phyloP scores from a whole-genome alignment of 1,140 invertebrate species.

The Drosophila suzukii region DNA sequence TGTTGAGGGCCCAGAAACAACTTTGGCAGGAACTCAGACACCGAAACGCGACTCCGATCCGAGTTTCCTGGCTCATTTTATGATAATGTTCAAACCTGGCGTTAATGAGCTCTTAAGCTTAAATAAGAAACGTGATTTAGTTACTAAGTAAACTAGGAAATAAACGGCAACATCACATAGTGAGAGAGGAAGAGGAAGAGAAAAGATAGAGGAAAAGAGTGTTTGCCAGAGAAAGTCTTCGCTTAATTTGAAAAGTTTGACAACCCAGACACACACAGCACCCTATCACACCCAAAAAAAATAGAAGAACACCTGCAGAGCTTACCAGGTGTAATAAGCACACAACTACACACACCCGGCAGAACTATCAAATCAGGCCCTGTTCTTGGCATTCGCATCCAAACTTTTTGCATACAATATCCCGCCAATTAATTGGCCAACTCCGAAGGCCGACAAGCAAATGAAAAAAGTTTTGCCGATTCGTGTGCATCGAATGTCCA shows the following conservation, averaged over 20 bases:
- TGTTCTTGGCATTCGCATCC: slow-evolving; percentile 21
- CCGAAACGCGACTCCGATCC: slow-evolving; percentile 44
- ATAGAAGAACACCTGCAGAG: slow-evolving; percentile 19
- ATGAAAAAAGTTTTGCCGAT: slow-evolving; percentile 77
- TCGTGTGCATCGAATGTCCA: slow-evolving; percentile 55
- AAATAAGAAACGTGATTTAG: slow-evolving; percentile 83
- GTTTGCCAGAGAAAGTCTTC: slow-evolving; percentile 59
- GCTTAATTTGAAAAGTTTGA: slow-evolving; percentile 82
- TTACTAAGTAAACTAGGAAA: slow-evolving; percentile 80
- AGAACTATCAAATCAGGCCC: slow-evolving; percentile 37
- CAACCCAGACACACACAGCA: slow-evolving; percentile 35
- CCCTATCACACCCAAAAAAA: slow-evolving; percentile 26
- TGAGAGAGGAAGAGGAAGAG: slow-evolving; percentile 3
- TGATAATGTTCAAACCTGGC: slow-evolving; percentile 80
- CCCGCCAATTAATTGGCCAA: slow-evolving; percentile 68
- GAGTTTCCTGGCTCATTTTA: slow-evolving; percentile 68
- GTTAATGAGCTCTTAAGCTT: slow-evolving; percentile 83
- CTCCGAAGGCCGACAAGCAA: slow-evolving; percentile 53
- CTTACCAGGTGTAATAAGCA: slow-evolving; percentile 59
- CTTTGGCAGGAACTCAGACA: slow-evolving; percentile 44
- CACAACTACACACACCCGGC: background rate
- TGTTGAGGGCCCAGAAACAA: slow-evolving; percentile 41
- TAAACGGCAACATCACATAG: slow-evolving; percentile 31
- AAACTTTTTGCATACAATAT: slow-evolving; percentile 74
- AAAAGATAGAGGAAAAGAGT: slow-evolving; percentile 2